A percentile compares a stretch with the other conserved stretches of the same genome.
phyloP scores from a whole-genome alignment of 2,888 invertebrate genomes.

The Dichetophora obliterata region DNA sequence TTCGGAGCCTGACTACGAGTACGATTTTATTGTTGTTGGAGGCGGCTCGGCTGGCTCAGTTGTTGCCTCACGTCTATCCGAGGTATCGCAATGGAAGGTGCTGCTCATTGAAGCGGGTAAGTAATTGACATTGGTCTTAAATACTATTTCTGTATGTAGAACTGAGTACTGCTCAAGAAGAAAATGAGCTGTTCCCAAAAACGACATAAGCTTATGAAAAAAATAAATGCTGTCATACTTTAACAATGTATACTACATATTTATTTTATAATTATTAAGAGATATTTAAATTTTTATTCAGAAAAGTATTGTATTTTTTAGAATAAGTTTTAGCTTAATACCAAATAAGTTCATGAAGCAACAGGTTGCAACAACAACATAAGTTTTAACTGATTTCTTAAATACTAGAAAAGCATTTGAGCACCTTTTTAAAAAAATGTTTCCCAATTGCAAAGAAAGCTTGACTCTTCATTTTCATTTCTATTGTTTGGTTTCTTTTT shows the following conservation, averaged over 20 bases:
- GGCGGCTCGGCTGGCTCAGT: conserved; percentile 69
- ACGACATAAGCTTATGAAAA: background rate
- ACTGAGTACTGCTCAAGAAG: background rate
- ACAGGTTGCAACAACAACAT: too few relatives aligned
- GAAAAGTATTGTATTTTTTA: too few relatives aligned
- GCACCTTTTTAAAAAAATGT: too few relatives aligned
- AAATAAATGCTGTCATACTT: too few relatives aligned
- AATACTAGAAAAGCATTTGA: too few relatives aligned
- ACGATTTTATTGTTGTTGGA: conserved; percentile 70
- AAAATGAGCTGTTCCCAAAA: background rate
- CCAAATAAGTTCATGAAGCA: too few relatives aligned
- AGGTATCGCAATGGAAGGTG: conserved; percentile 69
- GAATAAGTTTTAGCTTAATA: too few relatives aligned
- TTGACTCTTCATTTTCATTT: background rate
- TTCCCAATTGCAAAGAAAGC: background rate
- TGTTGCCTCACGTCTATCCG: conserved; percentile 68
- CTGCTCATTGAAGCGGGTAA: conserved; percentile 70
- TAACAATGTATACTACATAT: too few relatives aligned
- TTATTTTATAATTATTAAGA: too few relatives aligned
- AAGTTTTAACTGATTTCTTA: background rate
- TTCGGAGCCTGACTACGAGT: conserved; percentile 68
- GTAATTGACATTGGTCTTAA: conserved; percentile 46
- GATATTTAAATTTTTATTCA: too few relatives aligned
- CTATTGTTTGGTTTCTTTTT: background rate
- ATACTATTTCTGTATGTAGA: background rate